Evolutionary conservation across 2,113 vertebrate species (phyloP).

Genomic region (Leptodactylus fuscus): DNA sequence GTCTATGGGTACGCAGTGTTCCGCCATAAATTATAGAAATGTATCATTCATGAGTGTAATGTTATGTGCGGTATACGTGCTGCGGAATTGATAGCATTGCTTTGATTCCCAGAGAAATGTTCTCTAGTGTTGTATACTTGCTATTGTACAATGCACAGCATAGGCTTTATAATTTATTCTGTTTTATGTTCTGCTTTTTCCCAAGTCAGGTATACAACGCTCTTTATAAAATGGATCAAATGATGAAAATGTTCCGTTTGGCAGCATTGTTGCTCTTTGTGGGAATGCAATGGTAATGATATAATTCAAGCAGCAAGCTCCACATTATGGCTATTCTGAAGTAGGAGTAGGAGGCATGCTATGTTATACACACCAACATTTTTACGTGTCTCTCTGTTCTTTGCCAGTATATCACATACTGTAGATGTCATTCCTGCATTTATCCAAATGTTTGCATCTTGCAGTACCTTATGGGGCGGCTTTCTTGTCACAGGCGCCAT

Average conservation of each 20-base stretch:
- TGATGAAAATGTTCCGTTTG: constrained; percentile 22
- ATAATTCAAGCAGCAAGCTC: constrained; percentile 1
- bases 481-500: not conserved
- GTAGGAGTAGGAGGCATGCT: constrained; percentile 24
- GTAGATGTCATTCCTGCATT: constrained; percentile 26
- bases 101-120: not conserved
- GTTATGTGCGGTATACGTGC: not conserved
- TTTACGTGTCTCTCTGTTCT: constrained; percentile 21
- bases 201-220: no score
- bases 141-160: not conserved
- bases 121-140: not conserved
- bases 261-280: constrained; percentile 13
- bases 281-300: constrained; percentile 13
- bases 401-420: constrained; percentile 28
- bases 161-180: not conserved
- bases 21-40: not conserved
- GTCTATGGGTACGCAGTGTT: not conserved
- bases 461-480: constrained; percentile 16
- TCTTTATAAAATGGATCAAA: constrained; percentile 11
- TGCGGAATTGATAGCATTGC: not conserved
- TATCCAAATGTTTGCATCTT: constrained; percentile 35
- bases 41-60: not conserved
- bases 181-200: not conserved
- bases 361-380: constrained; percentile 1
- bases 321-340: constrained; percentile 43